Evolutionary conservation across 2,113 vertebrate genomes (phyloP), one percentile per base, ranked within the genome.

Genomic region (Mohoua ochrocephala): DNA sequence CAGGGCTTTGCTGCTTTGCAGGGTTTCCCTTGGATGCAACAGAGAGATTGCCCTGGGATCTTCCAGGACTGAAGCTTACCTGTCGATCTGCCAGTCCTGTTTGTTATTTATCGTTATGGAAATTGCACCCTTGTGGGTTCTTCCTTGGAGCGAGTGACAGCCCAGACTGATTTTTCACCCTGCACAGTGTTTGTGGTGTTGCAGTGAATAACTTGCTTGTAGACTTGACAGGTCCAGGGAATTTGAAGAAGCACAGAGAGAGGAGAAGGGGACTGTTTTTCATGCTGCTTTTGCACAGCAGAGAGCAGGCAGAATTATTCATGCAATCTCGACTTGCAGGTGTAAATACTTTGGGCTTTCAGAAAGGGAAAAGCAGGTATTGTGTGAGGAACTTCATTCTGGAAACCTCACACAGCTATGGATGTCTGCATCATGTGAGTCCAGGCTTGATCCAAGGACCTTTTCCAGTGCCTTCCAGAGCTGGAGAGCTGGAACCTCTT

Each of bases 41-140:
- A 5, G 31, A 42, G 31, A 42, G n/a, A 9, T 82, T 84, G 41
- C 67, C 75, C 15, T 80, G 94, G 79, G 53, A 68, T 92, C 57
- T 77, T 86, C 64, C 50, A 30, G 45, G 49, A 21, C 56, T 75
- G 77, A 83, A 12, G 27, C 41, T 84, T 47, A 50, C 49, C 57
- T 3, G 7, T 83, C 20, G 11, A 42, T 79, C 83, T 75, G 18
- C 73, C 64, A 37, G 30, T 37, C 53, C 47, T 89, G 28, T 56
- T 87, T 91, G 39, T 89, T 94, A 89, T 84, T 95, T 95, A 80
- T 80, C 79, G 42, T 75, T 87, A 74, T 39, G 70, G 79, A 93
- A 94, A 91, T 84, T 15, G 24, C 52, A 65, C 39, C 22, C 35
- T 69, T 44, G 59, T 59, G 76, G 42, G 30, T 18, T 94, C 52